phyloP scores from a whole-genome alignment of 2,113 vertebrate species.

The Hippocampus guttulatus region DNA sequence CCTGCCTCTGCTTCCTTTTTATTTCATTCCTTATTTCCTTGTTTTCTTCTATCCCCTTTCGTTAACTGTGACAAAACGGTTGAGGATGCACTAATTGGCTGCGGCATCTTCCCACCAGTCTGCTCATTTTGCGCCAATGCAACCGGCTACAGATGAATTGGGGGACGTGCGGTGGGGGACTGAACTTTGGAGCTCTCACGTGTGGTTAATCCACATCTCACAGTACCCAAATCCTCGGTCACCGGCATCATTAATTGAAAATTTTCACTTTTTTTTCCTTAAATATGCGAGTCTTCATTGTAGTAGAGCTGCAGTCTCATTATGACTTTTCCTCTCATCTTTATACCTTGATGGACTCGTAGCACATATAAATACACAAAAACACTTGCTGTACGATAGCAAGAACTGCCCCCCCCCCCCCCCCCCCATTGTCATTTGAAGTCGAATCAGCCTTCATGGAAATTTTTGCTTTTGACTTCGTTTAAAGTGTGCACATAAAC shows the following conservation, averaged over 20 bases:
- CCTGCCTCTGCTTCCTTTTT: background rate
- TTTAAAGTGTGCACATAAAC: conserved; percentile 60
- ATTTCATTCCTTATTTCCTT: background rate
- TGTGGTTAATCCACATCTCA: conserved; percentile 91
- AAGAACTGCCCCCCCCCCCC: conserved; percentile 41
- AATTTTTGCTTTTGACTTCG: conserved; percentile 52
- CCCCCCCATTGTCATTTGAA: conserved; percentile 60
- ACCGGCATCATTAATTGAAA: conserved; percentile 99
- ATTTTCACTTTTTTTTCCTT: conserved; percentile 73
- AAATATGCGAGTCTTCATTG: conserved; percentile 76
- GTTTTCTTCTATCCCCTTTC: background rate
- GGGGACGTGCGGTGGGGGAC: conserved; percentile 82
- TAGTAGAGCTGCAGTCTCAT: conserved; percentile 75
- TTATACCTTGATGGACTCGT: conserved; percentile 66
- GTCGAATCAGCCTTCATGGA: conserved; percentile 68
- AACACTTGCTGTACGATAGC: conserved; percentile 44
- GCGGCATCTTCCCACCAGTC: conserved; percentile 72
- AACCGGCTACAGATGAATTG: background rate
- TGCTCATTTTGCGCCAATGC: background rate
- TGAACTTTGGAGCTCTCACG: conserved; percentile 87
- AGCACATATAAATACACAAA: conserved; percentile 56
- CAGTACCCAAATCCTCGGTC: conserved; percentile 86
- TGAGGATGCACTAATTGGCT: conserved; percentile 98
- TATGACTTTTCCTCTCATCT: conserved; percentile 57
- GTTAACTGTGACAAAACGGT: conserved; percentile 76